Base-by-base conservation (phyloP, 2,888 invertebrate species). In the Ceratothoa steindachneri region DNA sequence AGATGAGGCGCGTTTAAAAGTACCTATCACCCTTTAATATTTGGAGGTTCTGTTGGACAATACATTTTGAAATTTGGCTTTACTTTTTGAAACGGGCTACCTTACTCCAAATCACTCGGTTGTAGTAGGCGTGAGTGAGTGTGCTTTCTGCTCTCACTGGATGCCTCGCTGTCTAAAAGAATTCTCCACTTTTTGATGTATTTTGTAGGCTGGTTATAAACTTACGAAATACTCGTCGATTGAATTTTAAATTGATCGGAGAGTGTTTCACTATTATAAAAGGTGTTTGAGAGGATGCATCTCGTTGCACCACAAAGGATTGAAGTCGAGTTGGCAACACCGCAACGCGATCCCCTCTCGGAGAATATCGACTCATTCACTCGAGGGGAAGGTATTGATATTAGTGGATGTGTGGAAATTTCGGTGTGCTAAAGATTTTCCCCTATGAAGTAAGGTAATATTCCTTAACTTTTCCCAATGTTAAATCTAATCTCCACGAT, bases 401-500 rank as follows among this genome's bases (percentile, higher is more conserved):
- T 69, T 12, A n/a, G 69, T 55, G 69, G 9, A 29, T 69, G 30
- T 55, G 69, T 68, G n/a, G 68, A 7, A 52, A 7, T 22, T n/a
- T n/a, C 19, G 22, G 7, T 24, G 1, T 27, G 31, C 51, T 24
- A 60, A 1, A n/a, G 60, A 24, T 22, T 60, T 24, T 22, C 60
- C 60, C 60, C 60, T n/a, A 24, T 12, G 60, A 60, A 24, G 60
- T 60, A 60, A 60, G 60, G 15, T 60, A 12, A 60, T 41, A 9
- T 41, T 9, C 41, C 41, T 15, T 41, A 9, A 41, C 7, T 41
- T 9, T 41, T 41, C 15, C 41, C 41, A 41, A 9, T 41, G 41
- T 41, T 41, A 41, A 15, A 15, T 15, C 41, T n/a, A n/a, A n/a
- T n/a, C n/a, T n/a, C n/a, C n/a, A n/a, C n/a, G n/a, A n/a, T n/a